phyloP scores from a whole-genome alignment of 2,797 vertebrate species.

The Hephaestus fuliginosus region DNA sequence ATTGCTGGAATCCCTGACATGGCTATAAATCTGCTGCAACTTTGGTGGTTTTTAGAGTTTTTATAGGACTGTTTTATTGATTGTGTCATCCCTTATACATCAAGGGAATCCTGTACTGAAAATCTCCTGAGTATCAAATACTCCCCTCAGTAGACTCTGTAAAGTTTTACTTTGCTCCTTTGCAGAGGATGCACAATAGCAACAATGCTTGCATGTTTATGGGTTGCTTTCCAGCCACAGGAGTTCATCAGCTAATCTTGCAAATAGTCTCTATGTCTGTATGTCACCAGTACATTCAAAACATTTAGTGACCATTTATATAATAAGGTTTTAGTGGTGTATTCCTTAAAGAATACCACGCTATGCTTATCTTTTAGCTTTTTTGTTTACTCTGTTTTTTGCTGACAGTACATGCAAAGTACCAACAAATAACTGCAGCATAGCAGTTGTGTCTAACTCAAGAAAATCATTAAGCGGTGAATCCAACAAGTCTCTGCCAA shows the following conservation, averaged over 20 bases:
- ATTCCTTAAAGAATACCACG: neutral
- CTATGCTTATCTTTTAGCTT: neutral
- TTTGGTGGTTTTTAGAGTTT: neutral
- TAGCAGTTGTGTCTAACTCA: neutral
- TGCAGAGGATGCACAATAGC: too few relatives aligned
- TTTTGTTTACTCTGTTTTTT: too few relatives aligned
- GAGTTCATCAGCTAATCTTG: neutral
- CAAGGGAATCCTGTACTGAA: too few relatives aligned
- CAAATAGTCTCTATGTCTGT: neutral
- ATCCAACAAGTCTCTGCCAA: constrained; percentile 5
- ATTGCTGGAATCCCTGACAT: neutral
- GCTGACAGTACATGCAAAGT: neutral
- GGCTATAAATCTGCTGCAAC: neutral
- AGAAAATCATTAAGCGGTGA: neutral
- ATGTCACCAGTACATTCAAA: too few relatives aligned
- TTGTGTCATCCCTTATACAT: neutral
- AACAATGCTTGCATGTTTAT: neutral
- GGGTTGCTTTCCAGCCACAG: neutral
- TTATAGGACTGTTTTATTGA: constrained; percentile 12
- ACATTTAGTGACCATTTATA: neutral
- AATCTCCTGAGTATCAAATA: too few relatives aligned
- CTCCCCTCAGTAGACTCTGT: too few relatives aligned
- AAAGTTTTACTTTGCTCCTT: too few relatives aligned
- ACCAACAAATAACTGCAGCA: neutral
- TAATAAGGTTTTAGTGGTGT: neutral